Conservation (phyloP, 2,797 vertebrate species). For the Megaceryle alcyon region DNA sequence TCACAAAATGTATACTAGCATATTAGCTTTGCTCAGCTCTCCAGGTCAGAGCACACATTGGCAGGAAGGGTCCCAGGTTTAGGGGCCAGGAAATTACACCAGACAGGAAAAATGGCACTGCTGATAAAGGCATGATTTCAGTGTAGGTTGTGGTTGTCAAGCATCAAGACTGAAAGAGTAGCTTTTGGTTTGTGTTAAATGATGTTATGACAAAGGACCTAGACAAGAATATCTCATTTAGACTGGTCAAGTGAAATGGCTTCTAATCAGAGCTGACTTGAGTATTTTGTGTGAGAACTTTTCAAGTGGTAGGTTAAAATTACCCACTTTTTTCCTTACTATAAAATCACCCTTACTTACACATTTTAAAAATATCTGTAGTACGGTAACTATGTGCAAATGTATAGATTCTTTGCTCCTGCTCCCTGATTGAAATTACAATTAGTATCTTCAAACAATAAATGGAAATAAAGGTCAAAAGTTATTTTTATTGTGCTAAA, state of each 20-base stretch:
- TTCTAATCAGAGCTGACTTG: background rate
- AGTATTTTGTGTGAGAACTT: slow-evolving; percentile 4
- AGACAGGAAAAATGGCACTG: slow-evolving; percentile 9
- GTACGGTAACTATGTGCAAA: background rate
- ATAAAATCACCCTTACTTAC: background rate
- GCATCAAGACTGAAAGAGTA: background rate
- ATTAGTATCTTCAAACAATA: background rate
- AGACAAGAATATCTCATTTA: background rate
- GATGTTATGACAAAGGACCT: background rate
- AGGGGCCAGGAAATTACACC: background rate
- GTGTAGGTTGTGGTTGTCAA: background rate
- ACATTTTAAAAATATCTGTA: background rate
- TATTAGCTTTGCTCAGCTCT: background rate
- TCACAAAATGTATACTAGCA: background rate
- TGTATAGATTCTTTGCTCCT: background rate
- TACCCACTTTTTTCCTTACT: background rate
- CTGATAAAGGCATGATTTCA: background rate
- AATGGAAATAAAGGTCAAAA: background rate
- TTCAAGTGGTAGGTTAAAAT: background rate
- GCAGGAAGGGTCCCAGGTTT: background rate
- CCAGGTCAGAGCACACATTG: background rate
- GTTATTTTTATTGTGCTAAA: background rate
- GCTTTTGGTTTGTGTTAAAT: background rate
- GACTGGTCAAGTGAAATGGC: background rate
- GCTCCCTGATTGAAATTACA: background rate